phyloP scores from a whole-genome alignment of 2,888 invertebrate species.

The Camptogramma bilineatum region DNA sequence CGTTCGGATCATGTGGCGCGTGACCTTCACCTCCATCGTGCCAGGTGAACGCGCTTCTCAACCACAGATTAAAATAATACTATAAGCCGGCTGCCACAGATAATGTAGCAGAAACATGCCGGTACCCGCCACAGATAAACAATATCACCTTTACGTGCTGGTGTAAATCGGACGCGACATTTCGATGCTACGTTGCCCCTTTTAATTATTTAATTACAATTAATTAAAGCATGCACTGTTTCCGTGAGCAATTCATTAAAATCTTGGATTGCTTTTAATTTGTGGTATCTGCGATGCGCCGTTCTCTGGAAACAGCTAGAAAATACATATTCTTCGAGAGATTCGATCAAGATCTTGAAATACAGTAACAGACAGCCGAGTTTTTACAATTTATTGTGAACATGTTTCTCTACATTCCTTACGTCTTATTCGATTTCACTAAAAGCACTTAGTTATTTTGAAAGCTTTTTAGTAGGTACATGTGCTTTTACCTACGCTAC shows the following conservation, averaged over 20 bases:
- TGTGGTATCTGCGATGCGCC: background rate
- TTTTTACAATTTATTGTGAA: background rate
- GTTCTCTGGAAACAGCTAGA: background rate
- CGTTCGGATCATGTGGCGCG: constrained; percentile 61
- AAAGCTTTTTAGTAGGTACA: constrained; percentile 1
- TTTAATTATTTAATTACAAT: constrained; percentile 13
- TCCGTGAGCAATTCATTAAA: constrained; percentile 4
- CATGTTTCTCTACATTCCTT: background rate
- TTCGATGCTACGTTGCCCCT: constrained; percentile 26
- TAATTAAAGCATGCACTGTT: constrained; percentile 3
- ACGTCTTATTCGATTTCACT: background rate
- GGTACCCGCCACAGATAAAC: constrained; percentile 1
- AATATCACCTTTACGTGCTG: background rate
- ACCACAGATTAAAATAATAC: constrained; percentile 24
- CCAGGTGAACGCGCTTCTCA: constrained; percentile 70
- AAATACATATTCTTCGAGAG: background rate
- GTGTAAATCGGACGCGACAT: constrained; percentile 18
- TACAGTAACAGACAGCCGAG: background rate
- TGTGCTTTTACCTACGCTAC: background rate
- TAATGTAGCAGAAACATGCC: background rate
- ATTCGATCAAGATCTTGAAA: background rate
- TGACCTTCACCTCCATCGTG: constrained; percentile 81
- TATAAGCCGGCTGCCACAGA: background rate
- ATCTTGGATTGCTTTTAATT: constrained; percentile 7
- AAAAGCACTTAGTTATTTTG: background rate